A percentile compares a stretch with the other conserved stretches of the same genome.
Evolutionary conservation across 2,888 invertebrate species (phyloP).

Genomic region (Stenodera caucasica): DNA sequence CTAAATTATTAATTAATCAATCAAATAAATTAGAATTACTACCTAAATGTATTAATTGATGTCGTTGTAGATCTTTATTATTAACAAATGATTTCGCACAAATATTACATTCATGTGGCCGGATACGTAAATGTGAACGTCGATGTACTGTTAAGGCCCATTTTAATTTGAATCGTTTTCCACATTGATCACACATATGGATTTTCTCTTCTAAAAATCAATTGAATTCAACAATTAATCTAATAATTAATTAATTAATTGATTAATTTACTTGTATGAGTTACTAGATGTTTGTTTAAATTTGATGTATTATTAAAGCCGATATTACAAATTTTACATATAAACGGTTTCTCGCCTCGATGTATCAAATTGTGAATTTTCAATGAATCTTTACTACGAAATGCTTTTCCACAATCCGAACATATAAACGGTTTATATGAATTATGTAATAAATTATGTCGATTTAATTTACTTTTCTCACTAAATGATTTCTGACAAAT

Average conservation of each 20-base stretch:
- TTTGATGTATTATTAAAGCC: slow-evolving; percentile 68
- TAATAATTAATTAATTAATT: slow-evolving; percentile 8
- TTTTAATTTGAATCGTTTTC: slow-evolving; percentile 63
- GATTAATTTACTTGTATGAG: slow-evolving; percentile 58
- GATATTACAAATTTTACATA: slow-evolving; percentile 62
- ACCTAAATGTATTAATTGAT: slow-evolving; percentile 71
- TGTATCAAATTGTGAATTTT: slow-evolving; percentile 66
- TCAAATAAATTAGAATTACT: slow-evolving; percentile 27
- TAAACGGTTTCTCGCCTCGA: slow-evolving; percentile 64
- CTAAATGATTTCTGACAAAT: slow-evolving; percentile 70
- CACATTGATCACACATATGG: slow-evolving; percentile 64
- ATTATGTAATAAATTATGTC: slow-evolving; percentile 69
- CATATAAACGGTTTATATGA: slow-evolving; percentile 60
- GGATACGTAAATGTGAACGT: slow-evolving; percentile 58
- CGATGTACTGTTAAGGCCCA: slow-evolving; percentile 63
- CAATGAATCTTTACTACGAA: slow-evolving; percentile 62
- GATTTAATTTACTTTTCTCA: slow-evolving; percentile 69
- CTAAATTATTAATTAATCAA: not conserved
- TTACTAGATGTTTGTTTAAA: slow-evolving; percentile 67
- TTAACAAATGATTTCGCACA: slow-evolving; percentile 71
- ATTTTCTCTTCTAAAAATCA: slow-evolving; percentile 57
- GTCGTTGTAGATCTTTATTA: slow-evolving; percentile 69
- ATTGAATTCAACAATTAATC: slow-evolving; percentile 7
- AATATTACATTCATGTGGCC: slow-evolving; percentile 64
- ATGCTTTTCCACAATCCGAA: slow-evolving; percentile 63